Evolutionary conservation across 2,888 invertebrate species (phyloP).

Genomic region (Cistogaster globosa): DNA sequence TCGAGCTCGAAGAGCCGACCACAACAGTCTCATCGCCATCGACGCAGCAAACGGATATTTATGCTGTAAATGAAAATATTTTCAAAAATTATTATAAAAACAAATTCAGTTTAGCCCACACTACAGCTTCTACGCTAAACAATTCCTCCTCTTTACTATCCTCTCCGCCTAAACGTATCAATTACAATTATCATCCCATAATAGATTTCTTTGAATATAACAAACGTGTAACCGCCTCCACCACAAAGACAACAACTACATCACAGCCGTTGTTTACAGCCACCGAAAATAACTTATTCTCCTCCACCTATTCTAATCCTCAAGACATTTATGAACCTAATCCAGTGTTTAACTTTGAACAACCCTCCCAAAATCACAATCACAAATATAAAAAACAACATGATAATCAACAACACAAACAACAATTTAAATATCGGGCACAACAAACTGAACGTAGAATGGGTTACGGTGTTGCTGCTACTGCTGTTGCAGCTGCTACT

Average conservation of each 20-base stretch:
- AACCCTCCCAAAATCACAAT: constrained; percentile 46
- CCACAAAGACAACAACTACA: constrained; percentile 63
- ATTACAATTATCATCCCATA: constrained; percentile 92
- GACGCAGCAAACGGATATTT: constrained; percentile 83
- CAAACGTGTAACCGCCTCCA: constrained; percentile 68
- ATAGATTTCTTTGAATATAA: constrained; percentile 89
- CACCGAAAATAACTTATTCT: constrained; percentile 52
- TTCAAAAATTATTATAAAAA: constrained; percentile 57
- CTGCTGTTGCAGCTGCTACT: constrained; percentile 72
- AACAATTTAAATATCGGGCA: constrained; percentile 68
- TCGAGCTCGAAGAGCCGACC: constrained; percentile 40
- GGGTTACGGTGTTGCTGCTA: constrained; percentile 76
- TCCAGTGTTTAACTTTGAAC: constrained; percentile 7
- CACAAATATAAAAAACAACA: constrained; percentile 13
- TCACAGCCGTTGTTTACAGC: constrained; percentile 9
- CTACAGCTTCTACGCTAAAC: constrained; percentile 42
- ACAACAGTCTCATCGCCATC: constrained; percentile 72
- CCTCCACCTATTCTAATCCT: constrained; percentile 56
- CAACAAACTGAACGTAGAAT: constrained; percentile 77
- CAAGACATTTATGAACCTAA: constrained; percentile 69
- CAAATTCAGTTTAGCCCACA: constrained; percentile 61
- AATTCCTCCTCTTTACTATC: constrained; percentile 17
- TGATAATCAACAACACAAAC: constrained; percentile 49
- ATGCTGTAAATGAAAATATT: constrained; percentile 85
- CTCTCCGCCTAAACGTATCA: constrained; percentile 84